Conservation (phyloP, 2,797 vertebrate species). For the Neomorphus geoffroyi region DNA sequence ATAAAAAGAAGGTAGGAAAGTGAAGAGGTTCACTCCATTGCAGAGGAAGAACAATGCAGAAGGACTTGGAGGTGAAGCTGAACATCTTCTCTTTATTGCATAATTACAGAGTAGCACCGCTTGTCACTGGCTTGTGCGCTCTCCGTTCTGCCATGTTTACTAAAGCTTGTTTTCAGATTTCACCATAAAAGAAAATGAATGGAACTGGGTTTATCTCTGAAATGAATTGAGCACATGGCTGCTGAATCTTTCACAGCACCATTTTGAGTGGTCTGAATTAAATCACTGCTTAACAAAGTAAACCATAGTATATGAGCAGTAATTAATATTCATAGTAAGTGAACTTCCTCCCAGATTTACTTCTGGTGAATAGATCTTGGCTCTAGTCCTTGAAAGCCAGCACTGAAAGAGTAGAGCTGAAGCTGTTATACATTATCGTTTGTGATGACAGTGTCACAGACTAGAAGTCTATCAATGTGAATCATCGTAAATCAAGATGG, state of each 20-base stretch:
- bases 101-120: conserved; percentile 51
- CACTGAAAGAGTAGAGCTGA: conserved; percentile 8
- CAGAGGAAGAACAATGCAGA: conserved; percentile 22
- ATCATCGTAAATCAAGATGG: background rate
- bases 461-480: conserved; percentile 12
- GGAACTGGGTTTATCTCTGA: conserved; percentile 25
- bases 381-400: conserved; percentile 23
- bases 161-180: conserved; percentile 27
- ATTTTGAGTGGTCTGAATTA: conserved; percentile 14
- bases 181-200: conserved; percentile 18
- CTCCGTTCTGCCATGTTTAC: background rate
- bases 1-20: conserved; percentile 54
- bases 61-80: conserved; percentile 29
- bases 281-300: conserved; percentile 24
- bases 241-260: background rate
- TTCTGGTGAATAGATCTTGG: conserved; percentile 37
- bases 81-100: conserved; percentile 22
- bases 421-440: background rate
- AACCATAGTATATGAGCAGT: background rate
- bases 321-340: conserved; percentile 34
- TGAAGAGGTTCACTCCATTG: conserved; percentile 48
- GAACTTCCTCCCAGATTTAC: conserved; percentile 11
- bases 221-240: conserved; percentile 9
- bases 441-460: background rate
- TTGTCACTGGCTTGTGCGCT: conserved; percentile 16